Base-by-base conservation (phyloP, 1,140 invertebrate genomes). In the Frieseomelitta varia region DNA sequence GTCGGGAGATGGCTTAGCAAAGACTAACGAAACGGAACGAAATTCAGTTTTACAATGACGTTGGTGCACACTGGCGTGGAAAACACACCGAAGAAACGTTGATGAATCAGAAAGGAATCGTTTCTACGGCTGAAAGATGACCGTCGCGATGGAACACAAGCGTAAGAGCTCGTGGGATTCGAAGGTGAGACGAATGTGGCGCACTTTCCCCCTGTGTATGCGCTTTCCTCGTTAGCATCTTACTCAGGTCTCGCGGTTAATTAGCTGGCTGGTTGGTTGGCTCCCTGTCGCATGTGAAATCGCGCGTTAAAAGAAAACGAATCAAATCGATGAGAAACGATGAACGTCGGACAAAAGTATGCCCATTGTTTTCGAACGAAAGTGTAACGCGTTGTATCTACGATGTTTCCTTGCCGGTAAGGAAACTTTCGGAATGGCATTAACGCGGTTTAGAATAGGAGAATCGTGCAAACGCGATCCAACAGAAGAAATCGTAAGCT, bases 131-230 rank as follows among this genome's bases (percentile, higher is more conserved):
- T 69, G 24, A 67, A 88, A 78, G 84, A 94, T 94, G 92, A 95
- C 94, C 86, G 93, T 95, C 79, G 90, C 93, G 82, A 94, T 94
- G 93, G 94, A 95, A 81, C 94, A 95, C 88, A 95, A 95, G 81
- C 92, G 94, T 81, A 94, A 94, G 90, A 94, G 92, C 81, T 95
- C 94, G 87, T 94, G 94, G 94, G 94, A 95, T 81, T 95, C 94
- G 63, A 95, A 95, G 93, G 94, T 95, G 86, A 93, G 91, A 88
- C 84, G 80, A 81, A 84, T 80, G 78, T 87, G 79, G 75, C 88
- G 88, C 89, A 86, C 85, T 91, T 87, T 88, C 89, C 84, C 84
- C 74, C 39, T 51, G 27, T 68, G 68, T 30, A 72, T 30, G n/a
- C 76, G 73, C 72, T 83, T 89, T 87, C 74, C 81, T 90, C 72